Conservation (phyloP, 2,888 invertebrate genomes). For the Leptinotarsa haldemani region DNA sequence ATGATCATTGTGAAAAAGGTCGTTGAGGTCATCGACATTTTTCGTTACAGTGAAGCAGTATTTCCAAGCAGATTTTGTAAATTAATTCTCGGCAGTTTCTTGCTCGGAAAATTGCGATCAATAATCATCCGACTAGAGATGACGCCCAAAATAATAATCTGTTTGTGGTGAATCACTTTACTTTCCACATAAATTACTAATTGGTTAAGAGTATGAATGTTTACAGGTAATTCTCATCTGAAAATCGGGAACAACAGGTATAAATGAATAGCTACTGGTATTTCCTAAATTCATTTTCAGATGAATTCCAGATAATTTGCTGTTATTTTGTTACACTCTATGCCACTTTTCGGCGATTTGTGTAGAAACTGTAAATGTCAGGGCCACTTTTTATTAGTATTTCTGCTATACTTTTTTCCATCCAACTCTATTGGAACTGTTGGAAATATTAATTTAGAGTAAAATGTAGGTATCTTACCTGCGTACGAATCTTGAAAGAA, state of each 20-base stretch:
- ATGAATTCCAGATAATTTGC: background rate
- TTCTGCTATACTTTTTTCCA: background rate
- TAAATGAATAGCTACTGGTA: too few species aligned
- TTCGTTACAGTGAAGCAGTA: slow-evolving; percentile 12
- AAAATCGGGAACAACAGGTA: background rate
- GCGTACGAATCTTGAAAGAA: background rate
- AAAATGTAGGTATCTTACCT: background rate
- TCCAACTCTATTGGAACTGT: background rate
- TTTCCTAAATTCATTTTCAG: background rate
- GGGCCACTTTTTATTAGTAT: background rate
- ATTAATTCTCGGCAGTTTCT: background rate
- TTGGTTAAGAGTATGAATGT: background rate
- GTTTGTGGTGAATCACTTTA: too few species aligned
- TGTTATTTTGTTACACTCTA: too few species aligned
- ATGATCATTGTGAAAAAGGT: background rate
- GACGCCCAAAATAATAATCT: slow-evolving; percentile 3
- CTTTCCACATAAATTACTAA: background rate
- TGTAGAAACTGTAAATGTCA: background rate
- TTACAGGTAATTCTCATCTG: background rate
- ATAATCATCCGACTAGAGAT: background rate
- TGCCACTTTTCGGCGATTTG: too few species aligned
- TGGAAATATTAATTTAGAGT: background rate
- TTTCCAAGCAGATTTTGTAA: slow-evolving; percentile 3
- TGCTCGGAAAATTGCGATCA: slow-evolving; percentile 10
- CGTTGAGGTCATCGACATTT: slow-evolving; percentile 9